These are phyloP conservation scores for Prunella fulvescens DNA, from an alignment of 2,113 vertebrate species.

Conservation along the genomic window DNA sequence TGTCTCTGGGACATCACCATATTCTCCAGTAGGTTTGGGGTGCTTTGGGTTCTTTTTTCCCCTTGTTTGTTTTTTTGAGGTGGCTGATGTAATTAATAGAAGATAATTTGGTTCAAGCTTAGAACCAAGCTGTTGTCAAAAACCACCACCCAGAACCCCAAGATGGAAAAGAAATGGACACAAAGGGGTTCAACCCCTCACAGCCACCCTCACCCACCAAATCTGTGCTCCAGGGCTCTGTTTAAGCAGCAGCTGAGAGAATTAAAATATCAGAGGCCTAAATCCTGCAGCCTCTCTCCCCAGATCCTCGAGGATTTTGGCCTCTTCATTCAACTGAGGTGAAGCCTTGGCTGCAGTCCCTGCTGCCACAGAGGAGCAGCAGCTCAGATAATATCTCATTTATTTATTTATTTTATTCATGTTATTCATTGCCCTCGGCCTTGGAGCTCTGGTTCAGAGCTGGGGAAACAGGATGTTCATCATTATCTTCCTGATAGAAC, in stretches of 20 bases:
- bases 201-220: neutral
- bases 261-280: neutral
- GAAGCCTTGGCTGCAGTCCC: neutral
- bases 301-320: neutral
- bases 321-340: neutral
- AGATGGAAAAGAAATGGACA: neutral
- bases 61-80: neutral
- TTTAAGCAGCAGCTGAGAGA: neutral
- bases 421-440: constrained; percentile 22
- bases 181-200: neutral
- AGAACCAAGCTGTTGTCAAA: neutral
- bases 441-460: neutral
- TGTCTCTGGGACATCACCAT: accelerated
- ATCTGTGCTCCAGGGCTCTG: neutral
- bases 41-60: neutral
- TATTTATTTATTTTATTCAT: constrained; percentile 47
- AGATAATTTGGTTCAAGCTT: neutral
- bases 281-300: neutral
- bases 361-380: neutral
- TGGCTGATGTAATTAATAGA: neutral
- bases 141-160: neutral
- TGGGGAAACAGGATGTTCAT: neutral
- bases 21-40: neutral
- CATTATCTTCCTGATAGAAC: neutral
- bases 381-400: neutral